These are phyloP conservation scores for Rhogogaster chlorosoma DNA, from an alignment of 2,888 invertebrate species.

Conservation along the genomic window DNA sequence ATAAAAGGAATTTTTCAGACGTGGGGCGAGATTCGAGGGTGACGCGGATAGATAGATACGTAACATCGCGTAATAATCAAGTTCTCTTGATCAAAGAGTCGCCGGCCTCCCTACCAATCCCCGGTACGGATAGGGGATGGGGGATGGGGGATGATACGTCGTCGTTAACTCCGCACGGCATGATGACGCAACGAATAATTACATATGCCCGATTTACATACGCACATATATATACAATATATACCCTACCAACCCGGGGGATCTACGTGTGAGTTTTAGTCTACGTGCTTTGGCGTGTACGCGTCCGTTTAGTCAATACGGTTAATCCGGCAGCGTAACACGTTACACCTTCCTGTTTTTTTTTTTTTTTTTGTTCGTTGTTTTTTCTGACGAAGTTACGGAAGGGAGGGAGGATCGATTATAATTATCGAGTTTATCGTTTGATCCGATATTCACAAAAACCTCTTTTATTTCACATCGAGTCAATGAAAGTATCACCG, in stretches of 20 bases:
- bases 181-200: constrained; percentile 38
- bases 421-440: constrained; percentile 9
- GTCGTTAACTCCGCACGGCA: constrained; percentile 14
- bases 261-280: neutral
- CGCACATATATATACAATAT: neutral
- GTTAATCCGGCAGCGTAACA: neutral
- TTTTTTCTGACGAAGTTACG: neutral
- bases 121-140: neutral
- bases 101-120: neutral
- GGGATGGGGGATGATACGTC: neutral
- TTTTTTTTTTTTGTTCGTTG: neutral
- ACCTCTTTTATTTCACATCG: neutral
- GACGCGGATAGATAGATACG: constrained; percentile 1
- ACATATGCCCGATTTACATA: constrained; percentile 6
- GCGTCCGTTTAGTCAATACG: neutral
- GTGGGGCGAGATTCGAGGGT: neutral
- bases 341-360: neutral
- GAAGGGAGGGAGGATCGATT: neutral
- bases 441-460: neutral
- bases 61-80: constrained; percentile 16
- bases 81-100: constrained; percentile 41
- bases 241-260: neutral
- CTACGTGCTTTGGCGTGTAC: neutral
- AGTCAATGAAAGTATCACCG: neutral
- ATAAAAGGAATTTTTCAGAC: neutral